Evolutionary conservation across 2,797 vertebrate species (phyloP), one percentile per base, ranked within the genome.

Genomic region (Microctenopoma stevenorrisi): DNA sequence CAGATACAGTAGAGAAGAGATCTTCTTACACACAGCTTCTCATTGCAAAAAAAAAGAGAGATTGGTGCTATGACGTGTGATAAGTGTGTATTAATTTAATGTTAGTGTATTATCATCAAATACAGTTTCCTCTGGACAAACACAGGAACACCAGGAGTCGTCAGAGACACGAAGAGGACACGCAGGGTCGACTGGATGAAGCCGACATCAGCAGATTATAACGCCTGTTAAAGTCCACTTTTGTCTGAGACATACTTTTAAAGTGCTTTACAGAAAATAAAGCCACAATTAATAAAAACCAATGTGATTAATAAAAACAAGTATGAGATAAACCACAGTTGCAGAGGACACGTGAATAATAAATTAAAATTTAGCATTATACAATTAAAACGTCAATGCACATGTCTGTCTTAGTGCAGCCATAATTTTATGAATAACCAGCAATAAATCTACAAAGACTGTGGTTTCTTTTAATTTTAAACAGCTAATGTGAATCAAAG

Each of bases 61-160:
- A 35, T 13, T 50, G 28, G n/a, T 50, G 26, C 14, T 54, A 22
- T 69, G 12, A 28, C 6, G 28, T 42, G 5, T 8, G 4, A 38
- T 2, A 22, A 38, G 7, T 67, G 38, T 54, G 15, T 18, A 61
- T 62, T 35, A 68, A 2, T 52, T 64, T 43, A 11, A 8, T 13
- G 50, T 55, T 72, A 1, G 15, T 77, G 72, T 75, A 71, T 76
- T 64, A 80, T 49, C 2, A 48, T 74, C 74, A 71, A 48, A 77
- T 69, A 73, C 25, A 76, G 14, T 68, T 77, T 76, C 7, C 62
- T 46, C 35, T 75, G 55, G 25, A 80, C 51, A 78, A 59, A 5
- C 54, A 78, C 38, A 35, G 11, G 14, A 52, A 65, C 26, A 64
- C 6, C 52, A 16, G 13, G n/a, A 74, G 51, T 58, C 22, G 9